Base-by-base conservation (phyloP, 2,797 vertebrate genomes). In the Cheirogaleus major region DNA sequence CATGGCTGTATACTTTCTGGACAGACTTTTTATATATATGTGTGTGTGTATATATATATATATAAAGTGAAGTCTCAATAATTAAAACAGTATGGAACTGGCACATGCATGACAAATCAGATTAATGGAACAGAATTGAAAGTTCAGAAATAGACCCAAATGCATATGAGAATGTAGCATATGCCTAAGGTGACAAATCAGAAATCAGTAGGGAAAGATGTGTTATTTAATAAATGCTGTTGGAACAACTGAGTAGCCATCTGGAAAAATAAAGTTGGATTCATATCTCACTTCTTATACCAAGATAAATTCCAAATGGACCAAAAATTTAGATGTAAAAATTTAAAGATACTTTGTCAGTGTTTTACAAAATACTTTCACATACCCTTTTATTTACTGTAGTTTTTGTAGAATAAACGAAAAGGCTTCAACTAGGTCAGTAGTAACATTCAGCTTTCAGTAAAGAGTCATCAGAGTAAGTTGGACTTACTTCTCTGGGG, bases 271-370 rank as follows among this genome's bases (percentile, higher is more conserved):
- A 59, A 91, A 70, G n/a, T 85, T 94, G 35, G 79, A 89, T 86
- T 59, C 11, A 27, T 81, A 70, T 80, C 75, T 94, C 59, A 89
- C 57, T 85, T 88, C 41, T 91, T 87, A 95, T 61, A 91, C 63
- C 32, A 96, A 85, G 45, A 83, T 84, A 89, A 93, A 95, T 91
- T 91, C 65, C 86, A 91, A 81, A 85, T 30, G 7, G 45, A 81
- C 65, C 41, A 73, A 89, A 72, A 82, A 22, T 76, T 87, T 91
- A 59, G 83, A 93, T 69, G 43, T 83, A 79, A 91, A 95, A 93
- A 65, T 83, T 94, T 87, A 91, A 89, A 84, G 70, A 48, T 59
- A 93, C 86, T 35, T 83, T 88, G 30, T 85, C 50, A 82, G 30
- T 35, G 20, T 41, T 85, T 87, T 88, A 52, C 55, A 61, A 25